Evolutionary conservation across 35 echinoderm and acorn worm genomes (phyloP).

Genomic region (Nesometra sesokonis): DNA sequence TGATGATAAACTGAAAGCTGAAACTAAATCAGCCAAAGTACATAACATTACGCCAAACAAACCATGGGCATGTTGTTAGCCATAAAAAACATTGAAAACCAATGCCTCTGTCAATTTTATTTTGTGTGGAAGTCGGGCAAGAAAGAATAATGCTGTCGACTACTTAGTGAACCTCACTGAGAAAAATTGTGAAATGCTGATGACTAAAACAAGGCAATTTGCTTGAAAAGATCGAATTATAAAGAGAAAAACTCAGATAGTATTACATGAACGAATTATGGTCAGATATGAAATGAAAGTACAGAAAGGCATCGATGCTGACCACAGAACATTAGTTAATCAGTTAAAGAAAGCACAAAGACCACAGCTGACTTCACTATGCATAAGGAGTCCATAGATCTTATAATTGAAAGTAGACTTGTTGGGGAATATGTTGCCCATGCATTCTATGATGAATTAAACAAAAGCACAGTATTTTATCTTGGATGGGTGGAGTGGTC

Average conservation of each 20-base stretch:
- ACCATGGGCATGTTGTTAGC: conserved; percentile 45
- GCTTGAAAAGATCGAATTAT: neutral
- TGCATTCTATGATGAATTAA: neutral
- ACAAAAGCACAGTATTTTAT: neutral
- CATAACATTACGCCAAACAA: conserved; percentile 23
- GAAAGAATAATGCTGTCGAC: conserved; percentile 15
- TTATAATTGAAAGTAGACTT: neutral
- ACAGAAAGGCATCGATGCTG: neutral
- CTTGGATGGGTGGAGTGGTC: neutral
- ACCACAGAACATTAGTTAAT: neutral
- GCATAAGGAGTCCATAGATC: neutral
- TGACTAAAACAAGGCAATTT: neutral
- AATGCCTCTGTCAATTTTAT: conserved; percentile 19
- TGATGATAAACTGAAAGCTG: neutral
- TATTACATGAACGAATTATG: conserved; percentile 13
- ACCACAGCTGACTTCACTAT: neutral
- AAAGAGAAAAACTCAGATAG: neutral
- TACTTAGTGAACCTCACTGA: conserved; percentile 1
- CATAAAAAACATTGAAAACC: neutral
- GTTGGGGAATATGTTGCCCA: neutral
- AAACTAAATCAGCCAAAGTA: conserved; percentile 9
- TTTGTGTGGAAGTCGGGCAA: conserved; percentile 1
- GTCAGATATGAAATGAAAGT: neutral
- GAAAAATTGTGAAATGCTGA: neutral
- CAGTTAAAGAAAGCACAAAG: neutral